Conservation (phyloP, 2,888 invertebrate genomes). For the Aradus depressus region DNA sequence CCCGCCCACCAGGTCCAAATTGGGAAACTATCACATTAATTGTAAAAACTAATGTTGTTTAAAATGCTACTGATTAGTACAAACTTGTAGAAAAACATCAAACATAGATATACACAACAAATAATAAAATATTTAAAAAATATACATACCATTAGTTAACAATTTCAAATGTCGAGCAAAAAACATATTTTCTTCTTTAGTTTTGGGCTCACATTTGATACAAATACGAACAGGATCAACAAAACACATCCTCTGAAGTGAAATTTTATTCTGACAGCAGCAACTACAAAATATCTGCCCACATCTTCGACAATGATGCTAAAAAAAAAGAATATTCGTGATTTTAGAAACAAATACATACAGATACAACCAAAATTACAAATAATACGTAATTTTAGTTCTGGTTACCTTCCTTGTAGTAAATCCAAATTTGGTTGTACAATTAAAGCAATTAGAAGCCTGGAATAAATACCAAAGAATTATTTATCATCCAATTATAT, state of each 20-base stretch:
- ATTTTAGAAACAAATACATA: not conserved
- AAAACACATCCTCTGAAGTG: constrained; percentile 41
- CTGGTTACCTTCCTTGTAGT: constrained; percentile 39
- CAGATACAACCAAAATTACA: not conserved
- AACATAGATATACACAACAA: not conserved
- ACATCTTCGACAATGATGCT: constrained; percentile 44
- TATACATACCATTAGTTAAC: constrained; percentile 36
- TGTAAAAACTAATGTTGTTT: too few species aligned
- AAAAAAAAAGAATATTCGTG: constrained; percentile 14
- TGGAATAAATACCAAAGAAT: constrained; percentile 21
- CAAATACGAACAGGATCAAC: constrained; percentile 43
- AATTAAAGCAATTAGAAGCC: constrained; percentile 34
- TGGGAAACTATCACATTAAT: too few species aligned
- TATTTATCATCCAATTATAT: not conserved
- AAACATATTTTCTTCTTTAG: constrained; percentile 40
- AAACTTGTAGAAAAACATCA: not conserved
- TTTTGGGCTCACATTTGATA: constrained; percentile 36
- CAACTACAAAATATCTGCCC: constrained; percentile 40
- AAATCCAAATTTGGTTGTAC: constrained; percentile 39
- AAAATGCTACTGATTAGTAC: too few species aligned
- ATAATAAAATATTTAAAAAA: not conserved
- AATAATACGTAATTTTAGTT: constrained; percentile 1
- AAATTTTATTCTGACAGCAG: constrained; percentile 38
- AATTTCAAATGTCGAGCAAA: constrained; percentile 40
- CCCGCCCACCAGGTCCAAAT: too few species aligned